These are phyloP conservation scores for Eciton burchellii DNA, from an alignment of 1,140 invertebrate species.

Conservation along the genomic window DNA sequence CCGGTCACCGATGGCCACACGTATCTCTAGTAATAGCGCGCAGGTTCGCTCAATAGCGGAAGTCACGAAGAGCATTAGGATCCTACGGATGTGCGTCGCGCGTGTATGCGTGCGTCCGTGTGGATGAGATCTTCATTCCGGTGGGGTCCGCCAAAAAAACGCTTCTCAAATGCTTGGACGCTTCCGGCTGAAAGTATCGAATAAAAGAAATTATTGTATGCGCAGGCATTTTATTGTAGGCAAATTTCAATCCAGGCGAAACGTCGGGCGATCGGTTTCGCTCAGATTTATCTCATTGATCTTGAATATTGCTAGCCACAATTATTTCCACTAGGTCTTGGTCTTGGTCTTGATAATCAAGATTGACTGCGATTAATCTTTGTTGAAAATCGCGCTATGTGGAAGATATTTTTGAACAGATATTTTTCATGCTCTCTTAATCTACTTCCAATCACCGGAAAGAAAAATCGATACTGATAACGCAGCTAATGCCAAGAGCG, in stretches of 20 bases:
- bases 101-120: neutral
- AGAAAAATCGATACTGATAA: neutral
- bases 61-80: slow-evolving; percentile 75
- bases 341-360: too few species aligned
- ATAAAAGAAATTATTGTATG: neutral
- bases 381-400: too few species aligned
- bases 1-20: slow-evolving; percentile 74
- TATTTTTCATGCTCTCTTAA: too few species aligned
- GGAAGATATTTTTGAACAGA: too few species aligned
- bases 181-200: slow-evolving; percentile 29
- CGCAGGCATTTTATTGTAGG: neutral
- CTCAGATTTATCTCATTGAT: too few species aligned
- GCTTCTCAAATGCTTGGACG: slow-evolving; percentile 35
- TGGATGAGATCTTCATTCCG: slow-evolving; percentile 24
- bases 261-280: too few species aligned
- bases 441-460: neutral
- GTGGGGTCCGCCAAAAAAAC: neutral
- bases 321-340: too few species aligned
- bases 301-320: too few species aligned
- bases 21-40: slow-evolving; percentile 51
- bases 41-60: slow-evolving; percentile 71
- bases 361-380: too few species aligned
- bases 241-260: too few species aligned
- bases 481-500: neutral
- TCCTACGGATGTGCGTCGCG: slow-evolving; percentile 44